These are phyloP conservation scores for Agrotis segetum DNA, from an alignment of 2,888 invertebrate genomes.

Conservation along the genomic window DNA sequence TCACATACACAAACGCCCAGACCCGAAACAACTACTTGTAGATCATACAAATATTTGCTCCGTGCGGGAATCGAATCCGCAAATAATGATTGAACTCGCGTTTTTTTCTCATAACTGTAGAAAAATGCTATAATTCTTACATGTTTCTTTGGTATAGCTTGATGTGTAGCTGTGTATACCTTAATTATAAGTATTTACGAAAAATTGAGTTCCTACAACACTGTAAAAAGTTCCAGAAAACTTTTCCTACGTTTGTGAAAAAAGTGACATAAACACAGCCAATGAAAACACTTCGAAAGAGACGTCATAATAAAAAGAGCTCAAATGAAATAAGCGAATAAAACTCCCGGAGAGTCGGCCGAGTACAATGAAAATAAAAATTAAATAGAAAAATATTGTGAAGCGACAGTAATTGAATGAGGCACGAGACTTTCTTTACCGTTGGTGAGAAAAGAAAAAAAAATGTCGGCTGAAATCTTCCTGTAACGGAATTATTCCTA, in stretches of 20 bases:
- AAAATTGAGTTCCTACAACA: neutral
- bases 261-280: constrained; percentile 14
- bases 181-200: too few species aligned
- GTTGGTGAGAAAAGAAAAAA: constrained; percentile 62
- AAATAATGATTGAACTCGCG: neutral
- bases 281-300: constrained; percentile 50
- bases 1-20: too few species aligned
- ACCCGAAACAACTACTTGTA: too few species aligned
- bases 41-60: too few species aligned
- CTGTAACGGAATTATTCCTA: constrained; percentile 87
- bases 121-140: too few species aligned
- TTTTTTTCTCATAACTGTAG: too few species aligned
- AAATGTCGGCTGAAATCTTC: constrained; percentile 74
- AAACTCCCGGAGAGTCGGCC: constrained; percentile 66
- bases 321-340: constrained; percentile 81
- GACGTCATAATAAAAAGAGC: constrained; percentile 60
- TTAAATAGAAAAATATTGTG: constrained; percentile 88
- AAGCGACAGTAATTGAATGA: constrained; percentile 85
- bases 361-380: constrained; percentile 86
- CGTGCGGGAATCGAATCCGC: too few species aligned
- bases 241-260: neutral
- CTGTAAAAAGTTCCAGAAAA: neutral
- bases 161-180: too few species aligned
- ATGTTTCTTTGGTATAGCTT: too few species aligned
- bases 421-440: constrained; percentile 72